A percentile compares a stretch with the other conserved stretches of the same genome.
Conservation (phyloP, 2,113 vertebrate species). For the Chaetops frenatus region DNA sequence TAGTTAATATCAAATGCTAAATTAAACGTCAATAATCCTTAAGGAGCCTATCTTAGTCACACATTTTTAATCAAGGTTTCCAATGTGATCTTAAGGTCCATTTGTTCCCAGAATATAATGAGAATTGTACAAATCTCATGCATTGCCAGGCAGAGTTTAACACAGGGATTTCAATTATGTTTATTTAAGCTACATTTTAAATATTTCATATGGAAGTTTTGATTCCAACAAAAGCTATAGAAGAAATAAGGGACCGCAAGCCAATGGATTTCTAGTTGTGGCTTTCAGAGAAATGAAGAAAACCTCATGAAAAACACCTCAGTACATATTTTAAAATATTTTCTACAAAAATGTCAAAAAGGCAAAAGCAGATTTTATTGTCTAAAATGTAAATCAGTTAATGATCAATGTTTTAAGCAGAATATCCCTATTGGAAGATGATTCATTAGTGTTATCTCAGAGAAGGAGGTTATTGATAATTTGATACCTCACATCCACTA, state of each 20-base stretch:
- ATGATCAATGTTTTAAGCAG: neutral
- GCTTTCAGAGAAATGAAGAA: neutral
- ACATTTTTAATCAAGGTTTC: constrained; percentile 23
- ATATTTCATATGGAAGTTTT: neutral
- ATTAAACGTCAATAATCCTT: constrained; percentile 20
- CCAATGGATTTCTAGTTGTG: neutral
- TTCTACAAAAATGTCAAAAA: neutral
- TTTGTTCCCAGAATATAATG: constrained; percentile 9
- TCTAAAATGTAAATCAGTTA: neutral
- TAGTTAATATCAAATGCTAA: constrained; percentile 20
- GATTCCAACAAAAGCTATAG: neutral
- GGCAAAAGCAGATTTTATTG: neutral
- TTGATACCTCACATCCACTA: constrained; percentile 16
- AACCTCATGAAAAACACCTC: neutral
- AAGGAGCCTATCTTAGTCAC: neutral
- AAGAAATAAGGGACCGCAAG: neutral
- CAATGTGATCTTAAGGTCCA: neutral
- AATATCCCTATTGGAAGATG: neutral
- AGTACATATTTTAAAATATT: neutral
- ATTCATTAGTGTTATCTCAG: constrained; percentile 43
- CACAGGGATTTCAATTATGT: neutral
- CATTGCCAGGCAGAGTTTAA: neutral
- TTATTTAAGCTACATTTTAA: neutral
- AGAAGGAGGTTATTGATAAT: constrained; percentile 55
- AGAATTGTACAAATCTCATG: neutral